Evolutionary conservation across 2,797 vertebrate genomes (phyloP), one percentile per base, ranked within the genome.

Genomic region (Yasuhikotakia modesta): DNA sequence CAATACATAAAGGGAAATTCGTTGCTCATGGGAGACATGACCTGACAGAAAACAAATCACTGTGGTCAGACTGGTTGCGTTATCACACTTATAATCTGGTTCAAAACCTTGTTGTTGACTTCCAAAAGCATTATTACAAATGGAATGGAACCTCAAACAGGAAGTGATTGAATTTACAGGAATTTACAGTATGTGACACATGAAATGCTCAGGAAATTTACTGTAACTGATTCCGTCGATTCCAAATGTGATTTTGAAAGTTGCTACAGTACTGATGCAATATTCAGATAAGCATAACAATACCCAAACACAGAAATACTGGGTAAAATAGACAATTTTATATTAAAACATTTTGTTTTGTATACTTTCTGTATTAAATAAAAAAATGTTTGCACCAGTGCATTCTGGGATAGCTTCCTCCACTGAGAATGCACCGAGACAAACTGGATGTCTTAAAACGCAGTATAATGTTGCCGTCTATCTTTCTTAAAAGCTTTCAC

Each of bases 31-130:
- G 53, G 45, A 73, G 65, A 74, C 63, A 70, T 6, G 32, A 78
- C 65, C 67, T 17, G 12, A 53, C 35, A 78, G 43, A 76, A 79
- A 48, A n/a, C 58, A 48, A 64, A 52, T 35, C 76, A 72, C 32
- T 32, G 43, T 5, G 67, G 65, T 46, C 22, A 78, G 52, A 78
- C 48, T 35, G 55, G 30, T 63, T 21, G 66, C 5, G 71, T 32
- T 39, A 39, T 6, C 35, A 6, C 35, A 39, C 35, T 7, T 39
- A 6, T 7, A 39, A 39, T 39, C 35, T 39, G n/a, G 19, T 61
- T 48, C 52, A n/a, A 55, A 55, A 22, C 7, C n/a, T 55, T 19
- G 17, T 39, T n/a, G 50, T 52, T n/a, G 7, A 8, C 35, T 8
- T 19, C 19, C n/a, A 6, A 19, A 52, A 55, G 35, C 35, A 7